phyloP scores from a whole-genome alignment of 2,797 vertebrate species.

The Micrastur ruficollis region DNA sequence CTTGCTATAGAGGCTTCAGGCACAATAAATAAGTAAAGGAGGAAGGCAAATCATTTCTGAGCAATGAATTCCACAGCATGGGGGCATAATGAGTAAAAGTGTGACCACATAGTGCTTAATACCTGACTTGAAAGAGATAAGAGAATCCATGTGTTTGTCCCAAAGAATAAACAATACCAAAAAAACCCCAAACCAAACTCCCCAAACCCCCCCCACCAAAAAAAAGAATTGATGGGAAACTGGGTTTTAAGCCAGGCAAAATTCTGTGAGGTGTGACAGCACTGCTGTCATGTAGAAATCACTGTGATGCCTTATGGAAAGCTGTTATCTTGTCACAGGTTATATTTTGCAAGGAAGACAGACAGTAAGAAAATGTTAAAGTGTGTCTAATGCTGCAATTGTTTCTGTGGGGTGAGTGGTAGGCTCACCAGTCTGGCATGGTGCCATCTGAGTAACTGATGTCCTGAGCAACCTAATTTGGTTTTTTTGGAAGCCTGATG shows the following conservation, averaged over 20 bases:
- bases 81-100: background rate
- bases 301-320: background rate
- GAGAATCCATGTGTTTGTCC: background rate
- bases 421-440: background rate
- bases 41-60: constrained; percentile 12
- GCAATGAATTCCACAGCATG: constrained; percentile 33
- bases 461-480: background rate
- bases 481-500: background rate
- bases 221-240: background rate
- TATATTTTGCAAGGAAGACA: background rate
- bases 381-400: background rate
- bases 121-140: constrained; percentile 9
- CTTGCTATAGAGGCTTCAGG: constrained; percentile 14
- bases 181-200: background rate
- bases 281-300: background rate
- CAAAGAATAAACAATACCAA: background rate
- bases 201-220: no score
- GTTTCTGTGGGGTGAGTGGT: background rate
- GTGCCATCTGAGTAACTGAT: background rate
- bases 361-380: background rate
- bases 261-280: background rate
- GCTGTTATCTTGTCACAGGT: background rate
- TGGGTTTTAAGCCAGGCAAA: background rate
- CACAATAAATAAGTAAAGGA: constrained; percentile 28
- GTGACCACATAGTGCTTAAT: constrained; percentile 15